These are phyloP conservation scores for Patella vulgata DNA, from an alignment of 1,140 invertebrate species.

Conservation along the genomic window DNA sequence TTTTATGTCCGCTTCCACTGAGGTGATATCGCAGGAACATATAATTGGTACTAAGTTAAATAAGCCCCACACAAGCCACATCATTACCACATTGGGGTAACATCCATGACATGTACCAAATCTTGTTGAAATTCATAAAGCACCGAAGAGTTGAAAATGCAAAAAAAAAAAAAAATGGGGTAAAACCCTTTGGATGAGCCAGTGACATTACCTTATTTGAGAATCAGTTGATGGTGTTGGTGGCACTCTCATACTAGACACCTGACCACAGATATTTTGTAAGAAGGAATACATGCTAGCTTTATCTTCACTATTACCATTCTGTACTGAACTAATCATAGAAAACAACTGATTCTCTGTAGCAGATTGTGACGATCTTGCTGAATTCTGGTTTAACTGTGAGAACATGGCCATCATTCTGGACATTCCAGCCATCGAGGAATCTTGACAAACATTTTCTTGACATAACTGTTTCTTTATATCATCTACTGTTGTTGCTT, in stretches of 20 bases:
- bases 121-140: no score
- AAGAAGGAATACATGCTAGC: constrained; percentile 5
- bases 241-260: neutral
- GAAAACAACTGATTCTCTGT: neutral
- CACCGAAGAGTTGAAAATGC: no score
- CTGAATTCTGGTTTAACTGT: no score
- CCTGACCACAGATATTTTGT: constrained; percentile 14
- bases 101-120: no score
- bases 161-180: no score
- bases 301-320: neutral
- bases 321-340: neutral
- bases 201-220: no score
- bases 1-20: no score
- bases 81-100: no score
- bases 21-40: no score
- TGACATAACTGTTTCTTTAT: constrained; percentile 7
- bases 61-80: no score
- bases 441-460: neutral
- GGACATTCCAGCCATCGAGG: constrained; percentile 2
- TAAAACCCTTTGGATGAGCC: no score
- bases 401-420: constrained; percentile 15
- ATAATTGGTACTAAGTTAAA: no score
- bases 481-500: constrained; percentile 9
- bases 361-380: neutral
- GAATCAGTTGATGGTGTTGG: neutral